Conservation (phyloP, 37 sponge, comb jelly and placozoan species). For the Crambe crambe region DNA sequence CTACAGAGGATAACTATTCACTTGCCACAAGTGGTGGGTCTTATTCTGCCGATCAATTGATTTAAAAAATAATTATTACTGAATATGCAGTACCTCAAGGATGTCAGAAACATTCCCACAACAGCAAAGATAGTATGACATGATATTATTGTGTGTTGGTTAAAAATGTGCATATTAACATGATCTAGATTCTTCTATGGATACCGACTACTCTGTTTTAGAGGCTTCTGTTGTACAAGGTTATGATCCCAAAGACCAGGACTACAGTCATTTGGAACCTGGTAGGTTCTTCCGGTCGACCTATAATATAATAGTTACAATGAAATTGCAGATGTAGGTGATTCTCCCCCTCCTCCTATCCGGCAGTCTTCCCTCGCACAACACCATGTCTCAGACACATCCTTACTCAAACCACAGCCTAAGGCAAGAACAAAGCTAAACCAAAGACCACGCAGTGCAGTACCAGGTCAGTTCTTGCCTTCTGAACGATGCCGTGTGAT, state of each 20-base stretch:
- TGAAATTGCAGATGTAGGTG: not conserved
- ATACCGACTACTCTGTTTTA: constrained; percentile 12
- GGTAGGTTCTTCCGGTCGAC: not conserved
- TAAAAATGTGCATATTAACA: too few relatives aligned
- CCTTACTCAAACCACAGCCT: not conserved
- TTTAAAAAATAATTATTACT: too few relatives aligned
- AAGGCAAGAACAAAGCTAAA: not conserved
- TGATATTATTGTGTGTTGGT: too few relatives aligned
- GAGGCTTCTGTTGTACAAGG: not conserved
- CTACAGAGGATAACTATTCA: not conserved
- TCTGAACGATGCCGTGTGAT: too few relatives aligned
- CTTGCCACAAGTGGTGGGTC: not conserved
- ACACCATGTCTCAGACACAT: constrained; percentile 5
- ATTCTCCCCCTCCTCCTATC: not conserved
- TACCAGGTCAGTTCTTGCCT: too few relatives aligned
- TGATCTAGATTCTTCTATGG: too few relatives aligned
- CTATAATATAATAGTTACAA: not conserved
- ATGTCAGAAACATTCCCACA: too few relatives aligned
- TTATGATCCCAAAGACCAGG: constrained; percentile 7
- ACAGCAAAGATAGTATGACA: too few relatives aligned
- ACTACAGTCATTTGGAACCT: constrained; percentile 5
- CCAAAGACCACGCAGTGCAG: not conserved
- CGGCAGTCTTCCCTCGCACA: not conserved
- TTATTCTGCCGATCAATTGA: too few relatives aligned
- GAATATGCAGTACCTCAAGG: too few relatives aligned